Evolutionary conservation across 2,888 invertebrate genomes (phyloP).

Genomic region (Nowickia ferox): DNA sequence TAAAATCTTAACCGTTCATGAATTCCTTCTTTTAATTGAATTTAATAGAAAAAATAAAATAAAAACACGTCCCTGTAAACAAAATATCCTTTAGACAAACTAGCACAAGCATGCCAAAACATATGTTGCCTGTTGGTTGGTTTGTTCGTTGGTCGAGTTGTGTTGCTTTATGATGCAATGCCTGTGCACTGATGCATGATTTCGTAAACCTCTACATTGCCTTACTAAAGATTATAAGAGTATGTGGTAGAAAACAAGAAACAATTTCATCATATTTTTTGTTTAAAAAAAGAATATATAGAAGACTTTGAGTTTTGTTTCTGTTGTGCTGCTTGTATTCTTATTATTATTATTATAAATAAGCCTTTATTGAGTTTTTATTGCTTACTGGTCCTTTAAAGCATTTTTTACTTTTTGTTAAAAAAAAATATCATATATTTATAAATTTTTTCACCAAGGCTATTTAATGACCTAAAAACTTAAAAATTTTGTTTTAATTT

Average conservation of each 20-base stretch:
- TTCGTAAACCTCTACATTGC: conserved; percentile 46
- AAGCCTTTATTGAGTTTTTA: conserved; percentile 52
- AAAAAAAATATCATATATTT: conserved; percentile 19
- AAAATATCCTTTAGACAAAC: conserved; percentile 12
- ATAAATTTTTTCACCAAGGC: conserved; percentile 15
- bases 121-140: conserved; percentile 60
- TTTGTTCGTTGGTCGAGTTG: conserved; percentile 56
- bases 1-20: no score
- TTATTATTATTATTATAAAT: conserved; percentile 34
- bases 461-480: conserved; percentile 27
- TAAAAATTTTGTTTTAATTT: neutral
- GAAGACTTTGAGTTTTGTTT: conserved; percentile 60
- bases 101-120: conserved; percentile 36
- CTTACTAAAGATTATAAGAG: conserved; percentile 2
- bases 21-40: conserved; percentile 11
- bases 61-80: neutral
- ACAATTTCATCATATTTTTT: conserved; percentile 66
- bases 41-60: neutral
- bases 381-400: conserved; percentile 2
- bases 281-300: conserved; percentile 47
- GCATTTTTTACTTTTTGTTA: neutral
- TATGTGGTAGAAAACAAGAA: conserved; percentile 54
- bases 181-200: conserved; percentile 67
- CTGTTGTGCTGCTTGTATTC: neutral
- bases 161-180: conserved; percentile 48